Percentiles rank a stretch among this genome's conserved stretches.
Evolutionary conservation across 2,797 vertebrate genomes (phyloP).

Genomic region (Calcarius lapponicus): DNA sequence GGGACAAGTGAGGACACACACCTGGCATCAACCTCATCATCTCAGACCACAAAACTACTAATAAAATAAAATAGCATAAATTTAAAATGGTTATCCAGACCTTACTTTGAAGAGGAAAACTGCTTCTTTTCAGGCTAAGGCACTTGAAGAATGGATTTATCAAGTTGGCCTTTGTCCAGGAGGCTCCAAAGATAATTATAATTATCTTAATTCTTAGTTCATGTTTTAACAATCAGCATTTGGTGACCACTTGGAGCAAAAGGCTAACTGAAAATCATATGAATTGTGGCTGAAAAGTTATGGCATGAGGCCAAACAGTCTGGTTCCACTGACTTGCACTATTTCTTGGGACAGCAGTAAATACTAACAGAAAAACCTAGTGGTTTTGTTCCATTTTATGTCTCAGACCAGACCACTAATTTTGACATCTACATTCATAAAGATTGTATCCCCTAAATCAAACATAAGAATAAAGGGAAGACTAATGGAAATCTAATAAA

Average conservation of each 20-base stretch:
- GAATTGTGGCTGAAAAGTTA: neutral
- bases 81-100: neutral
- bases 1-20: neutral
- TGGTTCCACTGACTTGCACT: neutral
- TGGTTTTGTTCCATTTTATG: neutral
- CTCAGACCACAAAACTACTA: neutral
- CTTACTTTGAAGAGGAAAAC: neutral
- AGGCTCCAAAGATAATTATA: neutral
- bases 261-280: neutral
- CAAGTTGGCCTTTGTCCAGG: neutral
- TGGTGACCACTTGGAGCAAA: neutral
- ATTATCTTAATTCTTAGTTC: neutral
- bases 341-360: neutral
- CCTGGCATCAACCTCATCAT: neutral
- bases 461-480: neutral
- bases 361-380: neutral
- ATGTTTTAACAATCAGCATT: neutral
- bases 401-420: neutral
- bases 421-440: neutral
- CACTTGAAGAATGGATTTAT: neutral
- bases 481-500: neutral
- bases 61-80: neutral
- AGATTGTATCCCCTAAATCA: neutral
- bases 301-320: rapidly evolving
- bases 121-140: neutral